These are phyloP conservation scores for Masticophis lateralis DNA, from an alignment of 2,797 vertebrate genomes.

Conservation along the genomic window DNA sequence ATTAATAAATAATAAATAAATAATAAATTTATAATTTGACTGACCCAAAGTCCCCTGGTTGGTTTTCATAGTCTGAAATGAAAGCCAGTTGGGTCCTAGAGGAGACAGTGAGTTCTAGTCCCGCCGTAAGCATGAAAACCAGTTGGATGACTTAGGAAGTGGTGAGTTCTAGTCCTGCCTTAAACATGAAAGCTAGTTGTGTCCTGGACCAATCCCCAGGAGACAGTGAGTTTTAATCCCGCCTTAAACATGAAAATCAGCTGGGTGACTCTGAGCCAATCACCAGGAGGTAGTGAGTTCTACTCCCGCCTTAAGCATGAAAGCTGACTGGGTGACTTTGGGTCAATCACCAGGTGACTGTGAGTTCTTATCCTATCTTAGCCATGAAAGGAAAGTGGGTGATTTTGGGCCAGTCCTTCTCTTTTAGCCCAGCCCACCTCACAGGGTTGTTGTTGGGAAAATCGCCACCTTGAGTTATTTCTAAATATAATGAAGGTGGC, in stretches of 20 bases:
- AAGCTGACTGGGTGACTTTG: not conserved
- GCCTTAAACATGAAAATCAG: not conserved
- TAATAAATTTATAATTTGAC: not conserved
- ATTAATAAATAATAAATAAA: no score
- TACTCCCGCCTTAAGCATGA: not conserved
- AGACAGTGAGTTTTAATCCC: not conserved
- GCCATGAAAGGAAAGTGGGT: not conserved
- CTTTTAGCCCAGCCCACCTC: not conserved
- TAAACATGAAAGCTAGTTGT: not conserved
- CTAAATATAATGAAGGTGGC: not conserved
- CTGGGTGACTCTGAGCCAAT: not conserved
- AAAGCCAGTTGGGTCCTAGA: not conserved
- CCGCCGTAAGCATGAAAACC: no score
- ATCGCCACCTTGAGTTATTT: not conserved
- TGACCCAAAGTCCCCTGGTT: not conserved
- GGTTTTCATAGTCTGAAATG: not conserved
- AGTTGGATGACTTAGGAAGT: not conserved
- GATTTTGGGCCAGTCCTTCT: not conserved
- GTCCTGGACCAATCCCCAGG: not conserved
- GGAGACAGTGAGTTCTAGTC: no score
- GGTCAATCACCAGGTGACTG: not conserved
- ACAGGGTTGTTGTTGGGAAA: not conserved
- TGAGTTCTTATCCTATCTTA: not conserved
- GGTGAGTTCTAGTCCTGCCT: not conserved
- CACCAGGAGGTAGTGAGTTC: not conserved